These are phyloP conservation scores for Miniopterus natalensis DNA, from an alignment of 2,113 vertebrate genomes.

Conservation along the genomic window DNA sequence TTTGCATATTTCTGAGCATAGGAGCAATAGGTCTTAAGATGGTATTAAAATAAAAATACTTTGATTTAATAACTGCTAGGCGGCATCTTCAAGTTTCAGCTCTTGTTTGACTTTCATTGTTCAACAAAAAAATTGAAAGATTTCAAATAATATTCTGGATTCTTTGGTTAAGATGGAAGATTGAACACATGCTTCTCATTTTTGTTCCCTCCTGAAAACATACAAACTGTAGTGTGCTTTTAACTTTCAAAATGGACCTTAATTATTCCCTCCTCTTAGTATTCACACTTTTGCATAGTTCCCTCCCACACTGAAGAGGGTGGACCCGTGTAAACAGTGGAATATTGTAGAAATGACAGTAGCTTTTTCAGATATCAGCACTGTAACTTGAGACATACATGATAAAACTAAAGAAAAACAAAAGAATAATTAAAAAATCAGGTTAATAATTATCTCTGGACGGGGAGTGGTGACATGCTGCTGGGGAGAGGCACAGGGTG, in stretches of 20 bases:
- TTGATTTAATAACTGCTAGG: not conserved
- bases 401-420: constrained; percentile 32
- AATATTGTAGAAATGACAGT: constrained; percentile 17
- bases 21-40: not conserved
- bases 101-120: constrained; percentile 7
- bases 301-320: not conserved
- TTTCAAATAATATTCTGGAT: constrained; percentile 49
- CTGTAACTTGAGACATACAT: not conserved
- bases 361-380: not conserved
- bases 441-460: not conserved
- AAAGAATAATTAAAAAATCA: not conserved
- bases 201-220: constrained; percentile 45
- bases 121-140: constrained; percentile 18
- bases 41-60: constrained; percentile 46
- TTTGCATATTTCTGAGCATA: constrained; percentile 44
- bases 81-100: not conserved
- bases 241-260: constrained; percentile 26
- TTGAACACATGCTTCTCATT: constrained; percentile 35
- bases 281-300: not conserved
- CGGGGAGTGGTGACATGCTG: not conserved
- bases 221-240: not conserved
- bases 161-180: constrained; percentile 31
- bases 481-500: not conserved
- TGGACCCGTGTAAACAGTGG: not conserved
- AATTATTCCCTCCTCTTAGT: not conserved